These are phyloP conservation scores for Thaumetopoea pityocampa DNA, from an alignment of 1,140 invertebrate species.

Conservation along the genomic window DNA sequence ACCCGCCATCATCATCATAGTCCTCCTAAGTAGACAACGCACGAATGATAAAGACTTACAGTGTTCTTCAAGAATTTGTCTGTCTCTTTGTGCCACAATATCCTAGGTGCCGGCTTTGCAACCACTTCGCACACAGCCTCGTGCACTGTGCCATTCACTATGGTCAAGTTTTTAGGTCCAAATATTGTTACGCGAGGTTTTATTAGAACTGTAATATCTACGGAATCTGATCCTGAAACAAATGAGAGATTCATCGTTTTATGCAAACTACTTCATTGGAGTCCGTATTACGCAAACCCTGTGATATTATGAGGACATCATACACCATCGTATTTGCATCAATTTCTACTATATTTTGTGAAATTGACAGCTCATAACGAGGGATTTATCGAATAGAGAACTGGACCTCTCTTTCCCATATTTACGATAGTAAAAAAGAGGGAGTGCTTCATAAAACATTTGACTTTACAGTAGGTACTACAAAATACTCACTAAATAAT, in stretches of 20 bases:
- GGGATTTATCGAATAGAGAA: too few relatives aligned
- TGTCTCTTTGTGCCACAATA: constrained; percentile 48
- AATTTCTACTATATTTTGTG: too few relatives aligned
- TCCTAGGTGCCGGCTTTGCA: constrained; percentile 40
- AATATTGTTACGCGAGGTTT: constrained; percentile 43
- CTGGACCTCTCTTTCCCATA: too few relatives aligned
- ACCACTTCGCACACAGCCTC: constrained; percentile 33
- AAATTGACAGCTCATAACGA: too few relatives aligned
- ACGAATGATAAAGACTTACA: too few relatives aligned
- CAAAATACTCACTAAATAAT: too few relatives aligned
- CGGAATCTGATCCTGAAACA: constrained; percentile 38
- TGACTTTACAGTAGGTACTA: too few relatives aligned
- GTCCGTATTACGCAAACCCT: neutral
- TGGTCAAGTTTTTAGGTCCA: constrained; percentile 39
- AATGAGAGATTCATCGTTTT: neutral
- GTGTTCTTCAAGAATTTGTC: constrained; percentile 36
- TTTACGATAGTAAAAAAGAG: too few relatives aligned
- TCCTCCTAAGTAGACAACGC: too few relatives aligned
- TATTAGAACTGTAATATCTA: constrained; percentile 36
- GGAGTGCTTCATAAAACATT: too few relatives aligned
- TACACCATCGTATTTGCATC: too few relatives aligned
- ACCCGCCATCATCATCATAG: too few relatives aligned
- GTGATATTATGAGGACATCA: neutral
- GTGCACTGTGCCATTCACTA: constrained; percentile 32
- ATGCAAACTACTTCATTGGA: neutral